Percentiles rank a stretch among this genome's conserved stretches.
These are phyloP conservation scores for Xenopus petersii DNA, from an alignment of 2,797 vertebrate species.

Conservation along the genomic window DNA sequence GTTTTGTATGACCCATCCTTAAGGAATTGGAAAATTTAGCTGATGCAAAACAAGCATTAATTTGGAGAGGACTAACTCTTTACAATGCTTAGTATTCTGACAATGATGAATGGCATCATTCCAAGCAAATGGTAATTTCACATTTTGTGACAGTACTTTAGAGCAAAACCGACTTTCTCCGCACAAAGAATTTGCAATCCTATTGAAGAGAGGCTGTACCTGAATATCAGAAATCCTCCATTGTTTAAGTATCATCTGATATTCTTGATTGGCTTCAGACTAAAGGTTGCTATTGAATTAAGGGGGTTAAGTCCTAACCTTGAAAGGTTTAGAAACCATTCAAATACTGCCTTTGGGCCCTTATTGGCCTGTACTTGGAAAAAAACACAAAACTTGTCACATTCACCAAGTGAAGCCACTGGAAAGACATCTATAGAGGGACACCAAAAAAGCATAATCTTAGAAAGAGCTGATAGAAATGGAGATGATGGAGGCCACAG, in stretches of 20 bases:
- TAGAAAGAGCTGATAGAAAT: constrained; percentile 89
- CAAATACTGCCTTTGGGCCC: constrained; percentile 90
- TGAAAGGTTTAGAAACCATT: constrained; percentile 99
- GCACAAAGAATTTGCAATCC: constrained; percentile 99
- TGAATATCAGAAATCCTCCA: constrained; percentile 98
- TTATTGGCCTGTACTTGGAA: constrained; percentile 84
- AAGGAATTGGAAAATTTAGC: constrained; percentile 99
- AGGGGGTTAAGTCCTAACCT: constrained; percentile 99
- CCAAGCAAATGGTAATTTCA: constrained; percentile 99
- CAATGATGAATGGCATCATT: constrained; percentile 99
- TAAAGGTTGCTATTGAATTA: constrained; percentile 98
- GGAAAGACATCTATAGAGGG: constrained; percentile 96
- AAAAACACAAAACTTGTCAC: constrained; percentile 98
- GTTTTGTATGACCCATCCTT: constrained; percentile 89
- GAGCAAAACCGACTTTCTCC: constrained; percentile 94
- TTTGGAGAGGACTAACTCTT: constrained; percentile 92
- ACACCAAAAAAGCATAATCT: constrained; percentile 98
- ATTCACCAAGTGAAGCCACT: constrained; percentile 99
- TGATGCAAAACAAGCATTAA: constrained; percentile 99
- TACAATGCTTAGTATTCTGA: constrained; percentile 93
- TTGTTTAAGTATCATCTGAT: constrained; percentile 99
- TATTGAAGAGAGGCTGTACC: constrained; percentile 94
- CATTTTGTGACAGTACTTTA: constrained; percentile 99
- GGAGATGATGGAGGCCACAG: constrained; percentile 84
- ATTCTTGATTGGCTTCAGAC: constrained; percentile 98